Conservation (phyloP, 2,797 vertebrate genomes). For the Balearica regulorum region DNA sequence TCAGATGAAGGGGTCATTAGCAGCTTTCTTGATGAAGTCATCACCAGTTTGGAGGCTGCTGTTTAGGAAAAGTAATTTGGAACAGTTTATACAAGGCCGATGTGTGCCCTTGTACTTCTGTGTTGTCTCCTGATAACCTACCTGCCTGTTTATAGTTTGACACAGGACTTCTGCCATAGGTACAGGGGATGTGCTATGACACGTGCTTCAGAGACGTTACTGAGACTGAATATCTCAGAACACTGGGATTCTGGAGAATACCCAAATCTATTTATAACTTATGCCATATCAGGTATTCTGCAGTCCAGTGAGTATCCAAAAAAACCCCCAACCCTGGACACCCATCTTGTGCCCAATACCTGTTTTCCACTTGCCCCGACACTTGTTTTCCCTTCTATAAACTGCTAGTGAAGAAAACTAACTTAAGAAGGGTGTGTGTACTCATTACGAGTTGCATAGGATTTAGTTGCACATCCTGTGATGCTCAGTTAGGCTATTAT, state of each 20-base stretch:
- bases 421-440: neutral
- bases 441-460: rapidly evolving
- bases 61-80: neutral
- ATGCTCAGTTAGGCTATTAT: neutral
- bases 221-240: neutral
- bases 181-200: neutral
- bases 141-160: neutral
- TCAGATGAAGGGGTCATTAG: neutral
- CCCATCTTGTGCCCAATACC: rapidly evolving
- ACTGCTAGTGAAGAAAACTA: neutral
- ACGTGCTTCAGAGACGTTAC: neutral
- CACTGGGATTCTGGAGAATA: neutral
- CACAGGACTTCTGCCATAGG: neutral
- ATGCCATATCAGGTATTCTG: neutral
- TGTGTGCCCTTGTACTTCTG: neutral
- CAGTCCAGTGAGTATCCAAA: neutral
- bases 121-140: neutral
- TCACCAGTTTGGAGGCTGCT: neutral
- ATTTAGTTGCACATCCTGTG: neutral
- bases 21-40: neutral
- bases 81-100: neutral
- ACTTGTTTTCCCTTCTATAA: neutral
- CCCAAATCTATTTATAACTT: neutral
- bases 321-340: neutral
- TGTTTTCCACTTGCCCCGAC: neutral